These are phyloP conservation scores for Sebastes diploproa DNA, from an alignment of 2,797 vertebrate species.

Conservation along the genomic window DNA sequence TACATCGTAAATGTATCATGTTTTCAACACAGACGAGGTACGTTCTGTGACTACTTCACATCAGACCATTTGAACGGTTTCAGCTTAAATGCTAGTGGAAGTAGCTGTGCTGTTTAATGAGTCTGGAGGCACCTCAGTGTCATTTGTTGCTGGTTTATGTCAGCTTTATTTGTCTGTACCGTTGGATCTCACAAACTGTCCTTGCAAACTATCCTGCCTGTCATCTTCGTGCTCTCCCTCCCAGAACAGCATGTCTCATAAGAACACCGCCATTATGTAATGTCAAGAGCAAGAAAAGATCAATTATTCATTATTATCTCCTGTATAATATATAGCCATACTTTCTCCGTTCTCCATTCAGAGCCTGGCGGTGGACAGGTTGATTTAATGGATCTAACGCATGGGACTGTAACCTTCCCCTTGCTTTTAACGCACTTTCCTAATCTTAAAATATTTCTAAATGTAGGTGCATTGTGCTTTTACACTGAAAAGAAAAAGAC, in stretches of 20 bases:
- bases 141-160: not conserved
- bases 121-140: not conserved
- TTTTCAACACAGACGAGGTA: not conserved
- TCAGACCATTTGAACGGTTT: not conserved
- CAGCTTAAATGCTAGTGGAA: not conserved
- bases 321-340: constrained; percentile 68
- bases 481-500: not conserved
- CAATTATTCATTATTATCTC: constrained; percentile 70
- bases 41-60: not conserved
- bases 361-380: not conserved
- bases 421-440: constrained; percentile 5
- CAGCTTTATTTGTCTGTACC: not conserved
- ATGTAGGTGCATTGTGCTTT: not conserved
- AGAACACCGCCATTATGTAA: constrained; percentile 59
- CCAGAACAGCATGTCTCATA: constrained; percentile 44
- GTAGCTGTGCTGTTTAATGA: not conserved
- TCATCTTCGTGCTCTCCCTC: constrained; percentile 27
- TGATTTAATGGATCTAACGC: constrained; percentile 21
- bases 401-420: not conserved
- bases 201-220: not conserved
- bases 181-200: not conserved
- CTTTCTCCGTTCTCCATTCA: constrained; percentile 17
- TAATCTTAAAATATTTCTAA: not conserved
- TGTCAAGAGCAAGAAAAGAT: constrained; percentile 48
- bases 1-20: not conserved